These are phyloP conservation scores for Tympanoctomys barrerae DNA, from an alignment of 2,797 vertebrate species.

Conservation along the genomic window DNA sequence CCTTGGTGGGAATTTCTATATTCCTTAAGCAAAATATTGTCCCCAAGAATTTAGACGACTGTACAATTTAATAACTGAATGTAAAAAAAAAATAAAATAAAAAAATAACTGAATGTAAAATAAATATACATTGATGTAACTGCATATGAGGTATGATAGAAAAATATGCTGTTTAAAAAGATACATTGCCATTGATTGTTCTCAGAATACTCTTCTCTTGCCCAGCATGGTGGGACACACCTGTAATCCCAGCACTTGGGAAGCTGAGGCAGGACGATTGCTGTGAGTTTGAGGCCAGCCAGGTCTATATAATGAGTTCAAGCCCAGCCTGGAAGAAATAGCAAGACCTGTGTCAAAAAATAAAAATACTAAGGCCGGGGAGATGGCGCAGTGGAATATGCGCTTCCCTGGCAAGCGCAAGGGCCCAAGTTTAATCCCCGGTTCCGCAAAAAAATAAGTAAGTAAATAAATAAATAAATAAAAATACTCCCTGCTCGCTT, in stretches of 20 bases:
- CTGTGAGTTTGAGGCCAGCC: neutral
- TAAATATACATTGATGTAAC: neutral
- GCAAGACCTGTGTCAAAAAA: neutral
- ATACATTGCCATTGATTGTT: neutral
- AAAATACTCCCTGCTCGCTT: neutral
- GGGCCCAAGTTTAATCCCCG: too few relatives aligned
- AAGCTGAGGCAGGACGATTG: neutral
- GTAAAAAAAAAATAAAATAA: neutral
- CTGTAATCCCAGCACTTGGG: neutral
- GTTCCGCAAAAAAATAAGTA: too few relatives aligned
- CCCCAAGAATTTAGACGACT: neutral
- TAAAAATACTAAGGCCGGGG: neutral
- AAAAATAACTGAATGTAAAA: conserved; percentile 18
- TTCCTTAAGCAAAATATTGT: neutral
- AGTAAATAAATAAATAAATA: too few relatives aligned
- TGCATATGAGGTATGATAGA: neutral
- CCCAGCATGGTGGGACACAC: neutral
- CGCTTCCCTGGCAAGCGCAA: too few relatives aligned
- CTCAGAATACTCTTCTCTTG: neutral
- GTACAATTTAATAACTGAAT: conserved; percentile 4
- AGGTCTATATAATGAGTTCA: neutral
- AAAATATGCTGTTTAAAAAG: neutral
- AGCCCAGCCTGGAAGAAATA: neutral
- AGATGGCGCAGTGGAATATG: too few relatives aligned
- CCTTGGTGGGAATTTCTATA: neutral